A percentile compares a stretch with the other conserved stretches of the same genome.
Conservation (phyloP, 2,113 vertebrate species). For the Psittacula cyanocephala region DNA sequence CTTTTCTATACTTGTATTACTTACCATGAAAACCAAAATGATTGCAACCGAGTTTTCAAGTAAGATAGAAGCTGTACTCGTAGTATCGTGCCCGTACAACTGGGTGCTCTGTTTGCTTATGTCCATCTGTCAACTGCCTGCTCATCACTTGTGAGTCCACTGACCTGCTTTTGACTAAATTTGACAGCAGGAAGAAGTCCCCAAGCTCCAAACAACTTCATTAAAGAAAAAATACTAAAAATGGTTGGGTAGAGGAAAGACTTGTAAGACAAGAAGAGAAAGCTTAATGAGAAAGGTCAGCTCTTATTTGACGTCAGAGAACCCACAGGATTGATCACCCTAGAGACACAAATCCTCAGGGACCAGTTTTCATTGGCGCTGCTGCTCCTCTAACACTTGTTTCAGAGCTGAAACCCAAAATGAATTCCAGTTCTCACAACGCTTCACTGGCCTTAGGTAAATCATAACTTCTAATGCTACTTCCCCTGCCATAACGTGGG, state of each 20-base stretch:
- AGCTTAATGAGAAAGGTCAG: slow-evolving; percentile 52
- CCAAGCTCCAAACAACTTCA: slow-evolving; percentile 17
- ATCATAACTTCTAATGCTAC: slow-evolving; percentile 12
- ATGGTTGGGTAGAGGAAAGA: background rate
- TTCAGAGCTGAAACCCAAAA: slow-evolving; percentile 10
- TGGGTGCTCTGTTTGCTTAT: background rate
- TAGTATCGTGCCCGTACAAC: background rate
- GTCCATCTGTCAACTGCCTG: background rate
- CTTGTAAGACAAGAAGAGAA: background rate
- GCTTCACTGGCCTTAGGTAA: background rate
- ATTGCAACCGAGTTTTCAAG: background rate
- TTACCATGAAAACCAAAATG: background rate
- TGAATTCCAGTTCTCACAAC: slow-evolving; percentile 40
- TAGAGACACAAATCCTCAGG: slow-evolving; percentile 13
- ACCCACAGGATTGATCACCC: slow-evolving; percentile 17
- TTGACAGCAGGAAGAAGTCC: background rate
- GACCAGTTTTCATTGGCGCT: background rate
- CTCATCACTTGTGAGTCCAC: background rate
- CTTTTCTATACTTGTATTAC: background rate
- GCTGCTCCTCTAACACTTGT: background rate
- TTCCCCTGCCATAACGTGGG: slow-evolving; percentile 11
- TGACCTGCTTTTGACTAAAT: slow-evolving; percentile 10
- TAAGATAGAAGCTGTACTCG: background rate
- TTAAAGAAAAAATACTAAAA: background rate
- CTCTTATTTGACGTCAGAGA: background rate